These are phyloP conservation scores for Dorcus hopei DNA, from an alignment of 2,888 invertebrate genomes.

Conservation along the genomic window DNA sequence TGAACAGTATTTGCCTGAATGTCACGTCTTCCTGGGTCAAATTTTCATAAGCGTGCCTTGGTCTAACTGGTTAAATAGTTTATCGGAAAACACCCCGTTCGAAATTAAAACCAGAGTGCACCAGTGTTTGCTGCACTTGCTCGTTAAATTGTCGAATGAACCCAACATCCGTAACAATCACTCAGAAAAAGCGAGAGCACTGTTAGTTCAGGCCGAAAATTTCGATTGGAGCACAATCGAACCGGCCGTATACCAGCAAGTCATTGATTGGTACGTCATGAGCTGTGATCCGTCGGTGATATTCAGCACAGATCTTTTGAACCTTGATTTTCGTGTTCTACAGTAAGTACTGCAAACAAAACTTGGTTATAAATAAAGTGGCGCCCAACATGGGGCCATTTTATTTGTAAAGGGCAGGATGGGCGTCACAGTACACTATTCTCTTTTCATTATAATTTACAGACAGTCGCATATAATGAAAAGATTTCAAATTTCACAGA, in stretches of 20 bases:
- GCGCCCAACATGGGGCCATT: no score
- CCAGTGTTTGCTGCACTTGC: slow-evolving; percentile 63
- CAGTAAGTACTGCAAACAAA: slow-evolving; percentile 48
- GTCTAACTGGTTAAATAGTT: slow-evolving; percentile 58
- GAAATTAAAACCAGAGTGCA: slow-evolving; percentile 52
- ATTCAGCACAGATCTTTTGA: slow-evolving; percentile 54
- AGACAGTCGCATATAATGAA: no score
- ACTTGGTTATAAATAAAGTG: no score
- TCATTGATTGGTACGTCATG: slow-evolving; percentile 73
- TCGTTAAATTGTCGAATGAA: slow-evolving; percentile 70
- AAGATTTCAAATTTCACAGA: neutral
- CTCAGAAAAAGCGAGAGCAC: slow-evolving; percentile 44
- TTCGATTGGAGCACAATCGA: slow-evolving; percentile 67
- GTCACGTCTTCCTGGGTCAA: slow-evolving; percentile 68
- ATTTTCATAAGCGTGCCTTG: slow-evolving; percentile 68
- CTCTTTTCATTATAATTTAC: no score
- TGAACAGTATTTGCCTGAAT: slow-evolving; percentile 65
- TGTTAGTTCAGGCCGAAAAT: slow-evolving; percentile 59
- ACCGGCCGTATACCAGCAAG: slow-evolving; percentile 59
- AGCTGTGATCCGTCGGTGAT: slow-evolving; percentile 69
- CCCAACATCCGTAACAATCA: slow-evolving; percentile 61
- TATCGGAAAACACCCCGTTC: slow-evolving; percentile 47
- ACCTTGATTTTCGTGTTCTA: slow-evolving; percentile 58
- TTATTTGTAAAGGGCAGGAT: no score
- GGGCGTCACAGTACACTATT: no score